Conservation (phyloP, 2,888 invertebrate species). For the Lasioglossum malachurum region DNA sequence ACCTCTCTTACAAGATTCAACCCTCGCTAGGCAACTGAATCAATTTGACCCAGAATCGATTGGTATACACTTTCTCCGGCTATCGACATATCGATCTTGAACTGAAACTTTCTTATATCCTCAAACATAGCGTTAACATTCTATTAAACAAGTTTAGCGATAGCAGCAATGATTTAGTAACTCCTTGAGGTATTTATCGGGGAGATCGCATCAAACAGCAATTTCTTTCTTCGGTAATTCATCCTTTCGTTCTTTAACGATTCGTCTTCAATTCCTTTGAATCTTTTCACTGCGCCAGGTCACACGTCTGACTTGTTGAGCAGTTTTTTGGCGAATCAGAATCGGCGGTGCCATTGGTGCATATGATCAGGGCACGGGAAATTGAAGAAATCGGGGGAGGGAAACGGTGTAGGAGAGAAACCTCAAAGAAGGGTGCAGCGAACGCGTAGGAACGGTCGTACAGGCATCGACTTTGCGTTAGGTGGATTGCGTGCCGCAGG, state of each 20-base stretch:
- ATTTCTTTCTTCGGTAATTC: neutral
- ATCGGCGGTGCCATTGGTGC: neutral
- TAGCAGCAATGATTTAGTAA: neutral
- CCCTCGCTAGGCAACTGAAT: neutral
- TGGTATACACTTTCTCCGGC: neutral
- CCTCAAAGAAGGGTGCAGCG: slow-evolving; percentile 15
- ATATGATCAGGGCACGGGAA: neutral
- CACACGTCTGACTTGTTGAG: too few relatives aligned
- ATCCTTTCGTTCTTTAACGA: neutral
- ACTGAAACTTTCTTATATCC: neutral
- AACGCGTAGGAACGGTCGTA: slow-evolving; percentile 28
- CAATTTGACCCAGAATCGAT: neutral
- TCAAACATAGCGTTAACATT: neutral
- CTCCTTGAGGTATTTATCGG: neutral
- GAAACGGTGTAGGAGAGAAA: neutral
- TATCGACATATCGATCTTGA: neutral
- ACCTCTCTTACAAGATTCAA: neutral
- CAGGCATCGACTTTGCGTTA: slow-evolving; percentile 44
- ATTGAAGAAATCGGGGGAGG: neutral
- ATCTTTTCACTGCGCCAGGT: too few relatives aligned
- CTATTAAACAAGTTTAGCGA: neutral
- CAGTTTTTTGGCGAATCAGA: neutral
- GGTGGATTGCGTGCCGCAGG: slow-evolving; percentile 81
- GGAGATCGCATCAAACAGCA: neutral
- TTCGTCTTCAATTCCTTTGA: too few relatives aligned